phyloP scores from a whole-genome alignment of 2,113 vertebrate genomes.

The Apteryx owenii region DNA sequence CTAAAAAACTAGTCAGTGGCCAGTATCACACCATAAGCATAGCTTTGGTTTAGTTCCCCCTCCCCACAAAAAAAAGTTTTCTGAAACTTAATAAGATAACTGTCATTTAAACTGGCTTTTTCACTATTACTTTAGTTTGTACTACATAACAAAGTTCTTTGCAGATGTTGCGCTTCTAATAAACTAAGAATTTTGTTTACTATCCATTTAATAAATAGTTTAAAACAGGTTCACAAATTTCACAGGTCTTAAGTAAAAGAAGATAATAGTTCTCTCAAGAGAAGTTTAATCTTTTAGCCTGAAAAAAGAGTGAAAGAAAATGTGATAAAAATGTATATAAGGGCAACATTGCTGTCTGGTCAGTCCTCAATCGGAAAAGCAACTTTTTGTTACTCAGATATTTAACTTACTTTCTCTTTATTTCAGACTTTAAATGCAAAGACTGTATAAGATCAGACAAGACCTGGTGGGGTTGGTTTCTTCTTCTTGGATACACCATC shows the following conservation, averaged over 20 bases:
- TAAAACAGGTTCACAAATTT: not conserved
- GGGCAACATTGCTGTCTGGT: not conserved
- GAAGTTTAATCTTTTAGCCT: not conserved
- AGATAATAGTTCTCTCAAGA: not conserved
- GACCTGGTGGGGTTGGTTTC: not conserved
- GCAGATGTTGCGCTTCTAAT: not conserved
- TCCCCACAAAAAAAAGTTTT: not conserved
- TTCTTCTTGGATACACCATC: not conserved
- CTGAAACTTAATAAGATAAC: not conserved
- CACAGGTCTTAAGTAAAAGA: not conserved
- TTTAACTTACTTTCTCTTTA: not conserved
- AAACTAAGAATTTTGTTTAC: not conserved
- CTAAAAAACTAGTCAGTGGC: accelerated
- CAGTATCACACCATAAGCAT: not conserved
- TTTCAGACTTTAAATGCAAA: not conserved
- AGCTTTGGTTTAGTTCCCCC: not conserved
- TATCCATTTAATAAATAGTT: not conserved
- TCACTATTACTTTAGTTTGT: not conserved
- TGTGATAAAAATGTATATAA: not conserved
- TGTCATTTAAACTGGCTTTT: not conserved
- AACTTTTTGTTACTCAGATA: not conserved
- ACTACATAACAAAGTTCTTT: not conserved
- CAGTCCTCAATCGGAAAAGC: not conserved
- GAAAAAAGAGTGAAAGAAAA: not conserved
- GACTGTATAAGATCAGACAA: not conserved